Base-by-base conservation (phyloP, 2,113 vertebrate species). In the Apus apus region DNA sequence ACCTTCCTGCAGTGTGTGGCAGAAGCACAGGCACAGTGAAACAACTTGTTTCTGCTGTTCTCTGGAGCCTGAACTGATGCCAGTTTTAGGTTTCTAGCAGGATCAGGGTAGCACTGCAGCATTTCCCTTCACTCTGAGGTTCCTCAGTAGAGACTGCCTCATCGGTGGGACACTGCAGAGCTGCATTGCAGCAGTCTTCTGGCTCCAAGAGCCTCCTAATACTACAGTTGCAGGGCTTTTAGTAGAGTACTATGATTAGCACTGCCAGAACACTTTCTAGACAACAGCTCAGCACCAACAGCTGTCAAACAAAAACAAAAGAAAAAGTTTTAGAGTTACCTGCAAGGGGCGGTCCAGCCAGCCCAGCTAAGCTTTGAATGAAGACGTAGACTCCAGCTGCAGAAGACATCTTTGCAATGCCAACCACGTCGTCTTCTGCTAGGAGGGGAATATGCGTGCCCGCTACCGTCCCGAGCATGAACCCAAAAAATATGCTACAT, bases 261-360 rank as follows among this genome's bases (percentile, higher is more conserved):
- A 1, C 91, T 72, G 60, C 73, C 76, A 50, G 26, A 62, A 84
- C 2, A 1, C 78, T 65, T 46, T 34, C 85, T 11, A 40, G 72
- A 4, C 36, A 65, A 65, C 64, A 34, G 16, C 48, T 2, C 81
- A 38, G 46, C 72, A 73, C 50, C 54, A 8, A 2, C 5, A 65
- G 60, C 62, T 70, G 25, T 3, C 83, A 50, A 32, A 74, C 27
- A 20, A 0, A 30, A 15, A 21, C n/a, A 17, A 32, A 16, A 2
- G 13, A 1, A 4, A 2, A 29, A 74, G 8, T 18, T 45, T 62
- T 11, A 9, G 32, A 22, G 48, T 94, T 98, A 99, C 99, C 99
- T 99, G 99, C 99, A 15, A 99, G 98, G 67, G 99, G 99, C 74
- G 99, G 99, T 81, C 99, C 99, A 12, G 98, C 99, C 97, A 99